These are phyloP conservation scores for Myotis myotis DNA, from an alignment of 2,797 vertebrate species.

Conservation along the genomic window DNA sequence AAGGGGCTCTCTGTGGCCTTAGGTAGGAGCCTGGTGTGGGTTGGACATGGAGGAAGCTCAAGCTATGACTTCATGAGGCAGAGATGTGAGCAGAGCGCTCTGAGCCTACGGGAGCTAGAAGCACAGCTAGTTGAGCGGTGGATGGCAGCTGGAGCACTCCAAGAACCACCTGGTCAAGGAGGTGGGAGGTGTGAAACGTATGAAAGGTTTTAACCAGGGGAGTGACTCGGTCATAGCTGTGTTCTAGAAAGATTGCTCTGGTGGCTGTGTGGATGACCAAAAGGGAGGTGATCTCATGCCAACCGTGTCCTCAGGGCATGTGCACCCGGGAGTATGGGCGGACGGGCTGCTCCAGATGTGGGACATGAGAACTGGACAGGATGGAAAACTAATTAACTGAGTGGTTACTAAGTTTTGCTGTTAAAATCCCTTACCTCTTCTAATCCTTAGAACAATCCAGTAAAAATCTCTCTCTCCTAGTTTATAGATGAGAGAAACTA, in stretches of 20 bases:
- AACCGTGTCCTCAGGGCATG: background rate
- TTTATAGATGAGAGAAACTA: constrained; percentile 3
- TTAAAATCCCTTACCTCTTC: background rate
- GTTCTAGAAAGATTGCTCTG: background rate
- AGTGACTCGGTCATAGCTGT: background rate
- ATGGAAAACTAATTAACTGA: background rate
- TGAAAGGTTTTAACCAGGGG: background rate
- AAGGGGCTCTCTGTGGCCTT: background rate
- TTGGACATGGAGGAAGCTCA: background rate
- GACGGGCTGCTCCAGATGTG: background rate
- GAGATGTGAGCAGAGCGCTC: background rate
- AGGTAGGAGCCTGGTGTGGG: background rate
- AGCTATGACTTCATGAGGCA: background rate
- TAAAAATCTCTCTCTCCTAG: background rate
- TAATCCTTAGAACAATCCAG: background rate
- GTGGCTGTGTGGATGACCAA: background rate
- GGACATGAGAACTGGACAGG: background rate
- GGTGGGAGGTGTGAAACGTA: background rate
- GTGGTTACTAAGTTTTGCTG: background rate
- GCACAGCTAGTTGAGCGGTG: background rate
- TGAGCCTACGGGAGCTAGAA: background rate
- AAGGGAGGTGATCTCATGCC: background rate
- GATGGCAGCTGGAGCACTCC: background rate
- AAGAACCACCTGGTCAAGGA: background rate
- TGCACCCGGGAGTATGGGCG: fast-evolving